These are phyloP conservation scores for Solea solea DNA, from an alignment of 2,113 vertebrate species.

Conservation along the genomic window DNA sequence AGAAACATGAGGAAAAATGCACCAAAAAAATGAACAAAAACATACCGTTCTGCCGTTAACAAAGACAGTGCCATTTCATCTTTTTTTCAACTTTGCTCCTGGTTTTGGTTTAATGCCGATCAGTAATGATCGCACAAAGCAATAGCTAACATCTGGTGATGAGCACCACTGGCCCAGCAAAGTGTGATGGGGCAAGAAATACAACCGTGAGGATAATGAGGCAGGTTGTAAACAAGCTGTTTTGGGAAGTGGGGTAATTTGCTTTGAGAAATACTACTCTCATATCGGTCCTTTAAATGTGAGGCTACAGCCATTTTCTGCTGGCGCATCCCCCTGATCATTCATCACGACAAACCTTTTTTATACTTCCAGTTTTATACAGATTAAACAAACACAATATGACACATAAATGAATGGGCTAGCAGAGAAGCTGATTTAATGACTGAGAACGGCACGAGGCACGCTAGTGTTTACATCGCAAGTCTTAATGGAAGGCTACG, in stretches of 20 bases:
- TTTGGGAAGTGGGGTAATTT: slow-evolving; percentile 7
- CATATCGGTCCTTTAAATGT: background rate
- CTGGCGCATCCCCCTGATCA: background rate
- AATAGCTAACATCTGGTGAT: background rate
- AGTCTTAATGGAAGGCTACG: background rate
- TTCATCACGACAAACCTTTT: background rate
- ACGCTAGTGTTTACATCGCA: background rate
- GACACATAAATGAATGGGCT: background rate
- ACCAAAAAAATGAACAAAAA: background rate
- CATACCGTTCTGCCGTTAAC: background rate
- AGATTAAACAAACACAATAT: background rate
- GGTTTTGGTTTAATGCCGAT: background rate
- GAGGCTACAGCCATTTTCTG: background rate
- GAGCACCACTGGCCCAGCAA: background rate
- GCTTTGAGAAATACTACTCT: background rate
- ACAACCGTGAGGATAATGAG: background rate
- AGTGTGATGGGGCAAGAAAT: slow-evolving; percentile 1
- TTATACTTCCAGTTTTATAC: background rate
- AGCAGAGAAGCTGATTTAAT: background rate
- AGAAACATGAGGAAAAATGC: background rate
- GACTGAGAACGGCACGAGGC: background rate
- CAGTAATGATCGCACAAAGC: slow-evolving; percentile 1
- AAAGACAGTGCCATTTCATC: background rate
- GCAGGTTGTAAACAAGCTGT: slow-evolving; percentile 2
- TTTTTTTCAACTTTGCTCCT: background rate